Percentiles rank a stretch among this genome's conserved stretches.
Conservation (phyloP, 2,113 vertebrate genomes). For the Oreochromis aureus region DNA sequence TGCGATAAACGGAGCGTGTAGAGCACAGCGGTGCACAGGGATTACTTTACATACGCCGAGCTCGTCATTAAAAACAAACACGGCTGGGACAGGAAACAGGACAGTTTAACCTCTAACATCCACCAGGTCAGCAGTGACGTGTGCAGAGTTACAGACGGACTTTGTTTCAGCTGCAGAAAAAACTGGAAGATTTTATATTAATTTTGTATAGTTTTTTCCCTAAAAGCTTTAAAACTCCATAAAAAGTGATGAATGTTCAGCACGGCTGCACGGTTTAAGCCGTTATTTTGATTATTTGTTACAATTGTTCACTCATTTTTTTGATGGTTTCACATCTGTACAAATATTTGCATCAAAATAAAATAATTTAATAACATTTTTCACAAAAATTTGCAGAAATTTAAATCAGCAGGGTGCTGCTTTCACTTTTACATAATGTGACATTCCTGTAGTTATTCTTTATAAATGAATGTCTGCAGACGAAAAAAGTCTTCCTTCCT, state of each 20-base stretch:
- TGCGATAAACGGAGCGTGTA: background rate
- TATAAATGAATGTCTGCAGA: background rate
- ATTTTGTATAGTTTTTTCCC: background rate
- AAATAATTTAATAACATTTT: background rate
- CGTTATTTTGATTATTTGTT: background rate
- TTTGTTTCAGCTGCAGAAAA: background rate
- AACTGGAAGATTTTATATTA: background rate
- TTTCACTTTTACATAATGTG: background rate
- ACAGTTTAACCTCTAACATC: background rate
- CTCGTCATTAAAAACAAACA: accelerated
- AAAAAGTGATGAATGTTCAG: background rate
- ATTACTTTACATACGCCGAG: background rate
- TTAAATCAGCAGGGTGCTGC: background rate
- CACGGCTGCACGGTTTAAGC: accelerated
- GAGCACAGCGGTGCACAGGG: background rate
- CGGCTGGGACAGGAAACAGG: background rate
- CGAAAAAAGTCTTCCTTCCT: background rate
- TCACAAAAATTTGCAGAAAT: accelerated
- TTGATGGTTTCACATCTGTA: background rate
- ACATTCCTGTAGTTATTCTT: background rate
- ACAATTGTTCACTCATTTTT: accelerated
- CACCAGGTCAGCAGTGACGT: background rate
- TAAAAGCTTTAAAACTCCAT: background rate
- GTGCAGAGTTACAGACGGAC: background rate
- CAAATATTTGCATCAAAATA: background rate